These are phyloP conservation scores for Heterochromis multidens DNA, from an alignment of 2,113 vertebrate species.

Conservation along the genomic window DNA sequence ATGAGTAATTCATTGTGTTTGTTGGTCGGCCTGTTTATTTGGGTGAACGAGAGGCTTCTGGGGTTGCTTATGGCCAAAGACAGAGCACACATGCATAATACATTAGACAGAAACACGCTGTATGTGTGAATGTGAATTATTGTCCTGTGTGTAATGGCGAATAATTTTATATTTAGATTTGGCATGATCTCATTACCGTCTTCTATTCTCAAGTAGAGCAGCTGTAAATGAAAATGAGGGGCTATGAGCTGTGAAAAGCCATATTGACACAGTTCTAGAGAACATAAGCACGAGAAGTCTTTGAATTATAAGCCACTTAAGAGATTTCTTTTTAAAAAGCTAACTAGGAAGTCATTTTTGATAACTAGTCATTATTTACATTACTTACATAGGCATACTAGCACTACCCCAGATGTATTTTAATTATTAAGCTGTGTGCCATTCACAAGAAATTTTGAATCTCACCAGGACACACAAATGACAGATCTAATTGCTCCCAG, in stretches of 20 bases:
- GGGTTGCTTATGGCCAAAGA: constrained; percentile 71
- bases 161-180: constrained; percentile 55
- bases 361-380: neutral
- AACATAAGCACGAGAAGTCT: neutral
- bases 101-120: constrained; percentile 46
- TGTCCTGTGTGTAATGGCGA: constrained; percentile 46
- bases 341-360: neutral
- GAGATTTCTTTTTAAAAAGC: neutral
- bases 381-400: neutral
- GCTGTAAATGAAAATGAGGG: constrained; percentile 22
- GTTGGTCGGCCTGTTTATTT: constrained; percentile 75
- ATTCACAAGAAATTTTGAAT: neutral
- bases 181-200: constrained; percentile 49
- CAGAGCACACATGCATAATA: constrained; percentile 70
- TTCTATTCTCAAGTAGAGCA: constrained; percentile 36
- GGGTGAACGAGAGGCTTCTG: constrained; percentile 63
- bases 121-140: constrained; percentile 48
- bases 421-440: neutral
- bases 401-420: neutral
- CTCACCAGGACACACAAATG: neutral
- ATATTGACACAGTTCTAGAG: constrained; percentile 35
- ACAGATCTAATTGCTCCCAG: neutral
- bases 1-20: constrained; percentile 83
- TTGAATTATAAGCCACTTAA: neutral
- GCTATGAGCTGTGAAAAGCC: constrained; percentile 15